Percentiles rank a stretch among this genome's conserved stretches.
These are phyloP conservation scores for Bedellia somnulentella DNA, from an alignment of 2,888 invertebrate species.

Conservation along the genomic window DNA sequence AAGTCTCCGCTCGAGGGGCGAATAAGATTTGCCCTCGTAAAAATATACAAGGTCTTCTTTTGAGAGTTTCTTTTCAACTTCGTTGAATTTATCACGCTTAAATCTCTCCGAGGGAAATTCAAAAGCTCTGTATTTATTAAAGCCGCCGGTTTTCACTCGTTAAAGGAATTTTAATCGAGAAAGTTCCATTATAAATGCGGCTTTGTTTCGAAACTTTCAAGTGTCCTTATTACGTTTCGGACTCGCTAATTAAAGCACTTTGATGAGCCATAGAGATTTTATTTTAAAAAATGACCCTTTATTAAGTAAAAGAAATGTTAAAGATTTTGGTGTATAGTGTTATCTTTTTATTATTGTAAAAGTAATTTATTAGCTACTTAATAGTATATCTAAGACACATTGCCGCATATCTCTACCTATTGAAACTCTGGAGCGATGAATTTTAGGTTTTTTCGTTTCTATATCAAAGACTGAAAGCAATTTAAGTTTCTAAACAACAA, in stretches of 20 bases:
- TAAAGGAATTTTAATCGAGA: constrained; percentile 55
- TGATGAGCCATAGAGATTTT: constrained; percentile 34
- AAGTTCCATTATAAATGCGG: constrained; percentile 57
- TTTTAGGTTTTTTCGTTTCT: no score
- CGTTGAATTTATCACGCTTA: constrained; percentile 51
- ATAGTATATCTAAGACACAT: no score
- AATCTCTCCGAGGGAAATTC: constrained; percentile 56
- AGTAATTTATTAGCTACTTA: no score
- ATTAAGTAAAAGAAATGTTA: no score
- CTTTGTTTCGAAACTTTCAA: constrained; percentile 36
- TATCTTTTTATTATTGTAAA: no score
- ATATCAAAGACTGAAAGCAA: no score
- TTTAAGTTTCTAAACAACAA: no score
- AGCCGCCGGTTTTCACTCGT: constrained; percentile 48
- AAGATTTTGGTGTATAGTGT: no score
- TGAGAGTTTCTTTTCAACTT: constrained; percentile 54
- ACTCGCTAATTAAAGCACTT: constrained; percentile 47
- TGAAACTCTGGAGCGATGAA: no score
- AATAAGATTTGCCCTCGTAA: constrained; percentile 53
- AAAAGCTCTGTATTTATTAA: constrained; percentile 55
- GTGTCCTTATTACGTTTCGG: constrained; percentile 54
- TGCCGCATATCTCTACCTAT: no score
- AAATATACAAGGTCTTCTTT: constrained; percentile 58
- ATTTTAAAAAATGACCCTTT: no score
- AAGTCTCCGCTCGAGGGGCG: constrained; percentile 49